Percentiles rank a stretch among this genome's conserved stretches.
These are phyloP conservation scores for Drosophila ustulata DNA, from an alignment of 2,888 invertebrate species.

Conservation along the genomic window DNA sequence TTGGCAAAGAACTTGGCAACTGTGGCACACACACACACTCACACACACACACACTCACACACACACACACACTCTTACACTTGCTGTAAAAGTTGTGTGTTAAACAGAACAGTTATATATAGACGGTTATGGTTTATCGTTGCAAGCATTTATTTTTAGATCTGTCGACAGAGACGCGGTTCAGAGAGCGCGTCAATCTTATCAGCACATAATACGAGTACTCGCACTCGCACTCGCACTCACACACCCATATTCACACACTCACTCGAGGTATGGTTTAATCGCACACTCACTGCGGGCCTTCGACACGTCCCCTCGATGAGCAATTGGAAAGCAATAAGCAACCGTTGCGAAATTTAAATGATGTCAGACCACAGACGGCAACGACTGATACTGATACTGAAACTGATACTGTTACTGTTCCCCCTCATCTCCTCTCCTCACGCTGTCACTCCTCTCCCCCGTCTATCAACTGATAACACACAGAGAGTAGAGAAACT, in stretches of 20 bases:
- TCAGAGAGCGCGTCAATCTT: constrained; percentile 27
- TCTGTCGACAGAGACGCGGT: constrained; percentile 6
- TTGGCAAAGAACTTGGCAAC: constrained; percentile 56
- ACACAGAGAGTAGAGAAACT: constrained; percentile 4
- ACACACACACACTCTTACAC: not conserved
- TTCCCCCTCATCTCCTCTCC: no score
- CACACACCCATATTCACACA: not conserved
- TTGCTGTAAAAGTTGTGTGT: not conserved
- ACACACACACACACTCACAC: constrained; percentile 3
- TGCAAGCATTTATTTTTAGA: constrained; percentile 26
- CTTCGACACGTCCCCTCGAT: constrained; percentile 32
- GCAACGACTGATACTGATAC: constrained; percentile 33
- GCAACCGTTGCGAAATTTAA: constrained; percentile 50
- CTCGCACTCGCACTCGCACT: not conserved
- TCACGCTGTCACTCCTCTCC: no score
- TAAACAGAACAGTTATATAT: constrained; percentile 9
- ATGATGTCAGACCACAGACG: constrained; percentile 46
- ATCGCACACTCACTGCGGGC: constrained; percentile 29
- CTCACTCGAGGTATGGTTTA: not conserved
- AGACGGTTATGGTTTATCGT: constrained; percentile 33
- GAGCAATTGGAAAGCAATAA: constrained; percentile 59
- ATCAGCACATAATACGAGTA: constrained; percentile 5
- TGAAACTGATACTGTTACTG: not conserved
- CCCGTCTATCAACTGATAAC: constrained; percentile 12
- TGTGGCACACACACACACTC: constrained; percentile 20